A percentile compares a stretch with the other conserved stretches of the same genome.
Evolutionary conservation across 2,113 vertebrate species (phyloP).

Genomic region (Peromyscus californicus): DNA sequence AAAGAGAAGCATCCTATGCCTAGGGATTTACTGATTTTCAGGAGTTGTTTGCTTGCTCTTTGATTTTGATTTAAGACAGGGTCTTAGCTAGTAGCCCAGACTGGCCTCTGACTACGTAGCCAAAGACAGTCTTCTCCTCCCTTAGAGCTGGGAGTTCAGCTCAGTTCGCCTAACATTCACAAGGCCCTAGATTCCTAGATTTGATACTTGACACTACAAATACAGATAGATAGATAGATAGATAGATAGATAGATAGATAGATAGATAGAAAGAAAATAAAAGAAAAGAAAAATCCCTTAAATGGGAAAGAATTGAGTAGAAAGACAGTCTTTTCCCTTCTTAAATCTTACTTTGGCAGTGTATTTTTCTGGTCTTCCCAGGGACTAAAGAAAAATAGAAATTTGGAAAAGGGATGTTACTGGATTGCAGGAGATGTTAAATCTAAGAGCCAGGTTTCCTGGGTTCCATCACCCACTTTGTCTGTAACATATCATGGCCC

Average conservation of each 20-base stretch:
- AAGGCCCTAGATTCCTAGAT: not conserved
- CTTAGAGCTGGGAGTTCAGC: not conserved
- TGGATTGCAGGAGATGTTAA: slow-evolving; percentile 20
- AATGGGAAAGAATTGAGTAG: not conserved
- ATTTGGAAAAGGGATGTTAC: slow-evolving; percentile 7
- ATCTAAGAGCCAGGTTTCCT: not conserved
- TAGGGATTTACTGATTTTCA: slow-evolving; percentile 53
- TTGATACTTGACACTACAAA: not conserved
- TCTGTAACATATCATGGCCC: slow-evolving; percentile 2
- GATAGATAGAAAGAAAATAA: not conserved
- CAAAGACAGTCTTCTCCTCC: not conserved
- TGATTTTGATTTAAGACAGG: not conserved
- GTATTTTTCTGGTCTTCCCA: slow-evolving; percentile 37
- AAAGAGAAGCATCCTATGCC: slow-evolving; percentile 43
- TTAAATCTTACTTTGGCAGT: slow-evolving; percentile 23
- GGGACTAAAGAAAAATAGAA: slow-evolving; percentile 60
- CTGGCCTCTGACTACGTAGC: not conserved
- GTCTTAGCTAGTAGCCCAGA: not conserved
- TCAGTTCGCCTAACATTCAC: not conserved
- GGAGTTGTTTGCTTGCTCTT: slow-evolving; percentile 33
- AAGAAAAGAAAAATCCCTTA: not conserved
- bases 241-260: not conserved
- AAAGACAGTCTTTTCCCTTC: slow-evolving; percentile 6
- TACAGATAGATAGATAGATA: not conserved
- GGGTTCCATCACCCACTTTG: slow-evolving; percentile 18